Base-by-base conservation (phyloP, 2,113 vertebrate genomes). In the Chelonoidis abingdonii region DNA sequence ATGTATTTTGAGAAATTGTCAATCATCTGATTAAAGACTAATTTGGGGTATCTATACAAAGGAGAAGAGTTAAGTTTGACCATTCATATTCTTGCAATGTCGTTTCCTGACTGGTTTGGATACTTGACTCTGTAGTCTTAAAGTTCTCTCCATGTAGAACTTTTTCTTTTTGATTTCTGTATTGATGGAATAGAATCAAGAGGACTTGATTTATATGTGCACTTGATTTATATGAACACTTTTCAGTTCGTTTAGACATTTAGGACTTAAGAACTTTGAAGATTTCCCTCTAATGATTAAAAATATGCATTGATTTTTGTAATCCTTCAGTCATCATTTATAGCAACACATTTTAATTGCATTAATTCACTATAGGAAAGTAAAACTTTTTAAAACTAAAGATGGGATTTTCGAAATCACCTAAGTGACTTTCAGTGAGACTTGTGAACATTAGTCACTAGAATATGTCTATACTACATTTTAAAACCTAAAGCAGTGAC, bases 91-190 rank as follows among this genome's bases (percentile, higher is more conserved):
- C 38, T 75, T 49, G 12, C 38, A 76, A 3, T 80, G 52, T 89
- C 54, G 25, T 94, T 94, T 92, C 27, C 59, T 81, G 80, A 81
- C 11, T 65, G 93, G 50, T 87, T 92, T 29, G 89, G 14, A 82
- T 13, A 44, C 76, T 88, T 84, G 5, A 22, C 3, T 9, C 19
- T 69, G 9, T 38, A 92, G 54, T 50, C 0, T 0, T 44, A 87
- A 24, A 52, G 31, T 86, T 83, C 11, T 57, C 5, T 89, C 78
- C 3, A 0, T 0, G 0, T 83, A 57, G 50, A 91, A 65, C 13
- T 13, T 49, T 19, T 49, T 56, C 16, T 14, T 69, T 72, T 72
- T 72, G 8, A 12, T 72, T 72, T 21, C 47, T 72, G 17, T 72
- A 22, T 72, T n/a, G 65, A 72, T 38, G 16, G 16, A 72, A 38